Base-by-base conservation (phyloP, 2,113 vertebrate genomes). In the Brachypteracias leptosomus region DNA sequence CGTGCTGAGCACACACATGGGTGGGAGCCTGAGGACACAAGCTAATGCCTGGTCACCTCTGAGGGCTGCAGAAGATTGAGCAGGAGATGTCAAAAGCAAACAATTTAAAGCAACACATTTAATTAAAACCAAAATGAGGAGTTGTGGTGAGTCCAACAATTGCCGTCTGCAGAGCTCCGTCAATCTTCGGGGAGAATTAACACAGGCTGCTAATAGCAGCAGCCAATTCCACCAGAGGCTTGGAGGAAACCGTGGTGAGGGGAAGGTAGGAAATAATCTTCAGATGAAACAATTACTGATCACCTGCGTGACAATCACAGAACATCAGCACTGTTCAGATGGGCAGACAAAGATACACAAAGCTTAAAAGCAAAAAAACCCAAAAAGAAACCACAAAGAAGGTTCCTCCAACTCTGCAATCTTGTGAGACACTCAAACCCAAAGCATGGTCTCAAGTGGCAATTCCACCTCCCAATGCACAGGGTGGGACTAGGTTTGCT, bases 51-150 rank as follows among this genome's bases (percentile, higher is more conserved):
- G 77, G 80, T 89, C 63, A 92, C 94, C 96, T 96, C 92, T 31
- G 28, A 95, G 93, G 94, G 86, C 70, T 77, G 75, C 85, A 82
- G 86, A 94, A 92, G 94, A 94, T 75, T 72, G 93, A 96, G 95
- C 44, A 85, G 85, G 70, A 84, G 61, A 79, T 54, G 92, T 96
- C 96, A 96, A 97, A 98, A 97, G 58, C 93, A 97, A 98, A 94
- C 96, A 94, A 97, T 97, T 97, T 95, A 96, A 96, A 98, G 96
- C 91, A 96, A 97, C 90, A 79, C 82, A 94, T 97, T 98, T 98
- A 98, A 98, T 98, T 98, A 98, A 97, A 98, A 93, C 67, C 93
- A 89, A 96, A 97, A 96, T 90, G 93, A 97, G 97, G 97, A 97
- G 96, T 94, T 95, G 95, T 94, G 96, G 94, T 9, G 59, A 96